Base-by-base conservation (phyloP, 2,113 vertebrate genomes). In the Prunella himalayana region DNA sequence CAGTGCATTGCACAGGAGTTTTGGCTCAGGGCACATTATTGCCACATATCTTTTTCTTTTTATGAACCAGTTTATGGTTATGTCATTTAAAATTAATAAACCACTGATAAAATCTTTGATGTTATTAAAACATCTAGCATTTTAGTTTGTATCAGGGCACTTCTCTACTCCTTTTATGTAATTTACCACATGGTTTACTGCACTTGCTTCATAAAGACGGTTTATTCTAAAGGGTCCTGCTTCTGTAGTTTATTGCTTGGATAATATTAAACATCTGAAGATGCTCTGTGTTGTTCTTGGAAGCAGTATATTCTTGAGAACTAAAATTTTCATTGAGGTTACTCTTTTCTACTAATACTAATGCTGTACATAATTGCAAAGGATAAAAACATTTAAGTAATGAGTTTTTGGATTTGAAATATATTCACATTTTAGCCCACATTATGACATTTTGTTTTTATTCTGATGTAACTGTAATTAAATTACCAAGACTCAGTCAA, bases 391-490 rank as follows among this genome's bases (percentile, higher is more conserved):
- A 61, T 66, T 37, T 54, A 45, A 80, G 44, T 54, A 90, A 81
- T 65, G 14, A 23, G 23, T 28, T 83, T 64, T 68, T 88, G 11
- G 44, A 88, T 64, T 89, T 88, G 72, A 49, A 91, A 91, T 20
- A 51, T 56, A 77, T 11, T 88, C 30, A 57, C 5, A 31, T 70
- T 88, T 70, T 73, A 88, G 75, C 50, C 54, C 88, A 92, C 35
- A 15, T 80, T 31, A 76, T 65, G 68, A 85, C 75, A 87, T 91
- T 85, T 91, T 86, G 65, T 24, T 94, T 92, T 90, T 79, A 44
- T 94, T 88, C 82, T 95, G 90, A 90, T 85, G 84, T 88, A 91
- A 91, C 30, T 65, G 35, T 80, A 77, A 92, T 85, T 90, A 88
- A 85, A 87, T 77, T 42, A 39, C 41, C 31, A 88, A 88, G 35